Evolutionary conservation across 2,888 invertebrate species (phyloP), one percentile per base, ranked within the genome.

Genomic region (Spialia ferax): DNA sequence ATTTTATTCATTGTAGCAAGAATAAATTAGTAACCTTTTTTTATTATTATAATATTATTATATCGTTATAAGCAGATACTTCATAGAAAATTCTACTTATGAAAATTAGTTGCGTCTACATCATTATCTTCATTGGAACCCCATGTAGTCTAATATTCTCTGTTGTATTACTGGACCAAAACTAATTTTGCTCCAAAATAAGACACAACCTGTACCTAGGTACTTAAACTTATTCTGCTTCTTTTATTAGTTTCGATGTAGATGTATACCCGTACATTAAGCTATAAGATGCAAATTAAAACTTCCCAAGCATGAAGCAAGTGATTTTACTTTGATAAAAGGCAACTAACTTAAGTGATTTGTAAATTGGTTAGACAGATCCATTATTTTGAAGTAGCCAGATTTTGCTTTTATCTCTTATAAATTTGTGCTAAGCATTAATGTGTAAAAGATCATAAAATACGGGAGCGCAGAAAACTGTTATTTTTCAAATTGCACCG

Each of bases 401-500:
- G 32, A 66, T 54, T 66, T 66, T 52, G 15, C 35, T 54, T 54
- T 60, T 54, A 54, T 59, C 59, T n/a, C 35, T 20, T 29, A n/a
- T 38, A 29, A 64, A 64, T 57, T 64, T 29, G 32, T 59, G 26
- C 35, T 59, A 60, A 66, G 54, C 29, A 54, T 66, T 66, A 60
- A 52, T 15, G 54, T 60, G 13, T 66, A 66, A 66, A 66, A 66
- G 59, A 66, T 66, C 77, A 79, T 77, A 78, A 80, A 80, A 69
- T 69, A 70, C 69, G 67, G 78, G 75, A 75, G 77, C 73, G 79
- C 75, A 71, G 77, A 84, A 79, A 82, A 79, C 79, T 80, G 81
- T 86, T 83, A 83, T 85, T 88, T 85, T 86, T 85, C 78, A 83
- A 85, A 89, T 85, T 85, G 87, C 85, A 83, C 78, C 79, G 29